These are phyloP conservation scores for Rhinogobio ventralis DNA, from an alignment of 2,797 vertebrate genomes.

Conservation along the genomic window DNA sequence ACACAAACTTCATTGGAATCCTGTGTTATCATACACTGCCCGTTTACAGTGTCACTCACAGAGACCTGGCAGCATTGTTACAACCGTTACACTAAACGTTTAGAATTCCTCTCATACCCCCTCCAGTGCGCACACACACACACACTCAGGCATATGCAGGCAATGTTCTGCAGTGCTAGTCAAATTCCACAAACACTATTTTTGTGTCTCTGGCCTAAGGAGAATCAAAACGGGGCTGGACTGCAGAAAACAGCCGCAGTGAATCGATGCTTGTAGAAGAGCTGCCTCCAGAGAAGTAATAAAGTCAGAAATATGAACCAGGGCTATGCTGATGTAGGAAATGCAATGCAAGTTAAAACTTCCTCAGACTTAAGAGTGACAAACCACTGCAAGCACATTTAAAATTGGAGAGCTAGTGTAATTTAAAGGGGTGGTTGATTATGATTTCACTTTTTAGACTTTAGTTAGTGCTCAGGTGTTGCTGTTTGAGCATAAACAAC, in stretches of 20 bases:
- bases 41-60: constrained; percentile 66
- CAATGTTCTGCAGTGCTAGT: constrained; percentile 22
- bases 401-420: background rate
- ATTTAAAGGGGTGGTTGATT: background rate
- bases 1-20: constrained; percentile 56
- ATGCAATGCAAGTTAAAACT: background rate
- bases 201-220: constrained; percentile 22
- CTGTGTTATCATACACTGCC: constrained; percentile 66
- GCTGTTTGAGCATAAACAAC: too few relatives aligned
- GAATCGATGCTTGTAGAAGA: constrained; percentile 26
- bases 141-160: constrained; percentile 17
- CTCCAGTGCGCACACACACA: constrained; percentile 20
- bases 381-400: background rate
- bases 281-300: constrained; percentile 28
- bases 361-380: background rate
- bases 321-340: background rate
- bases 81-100: constrained; percentile 58
- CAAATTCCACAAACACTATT: constrained; percentile 39
- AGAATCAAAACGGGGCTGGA: background rate
- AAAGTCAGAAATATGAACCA: constrained; percentile 21
- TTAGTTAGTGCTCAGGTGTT: too few relatives aligned
- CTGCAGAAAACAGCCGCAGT: constrained; percentile 33
- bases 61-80: constrained; percentile 60
- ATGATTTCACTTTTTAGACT: too few relatives aligned
- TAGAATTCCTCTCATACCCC: constrained; percentile 65